Conservation (phyloP, 2,113 vertebrate genomes). For the Penelope pileata region DNA sequence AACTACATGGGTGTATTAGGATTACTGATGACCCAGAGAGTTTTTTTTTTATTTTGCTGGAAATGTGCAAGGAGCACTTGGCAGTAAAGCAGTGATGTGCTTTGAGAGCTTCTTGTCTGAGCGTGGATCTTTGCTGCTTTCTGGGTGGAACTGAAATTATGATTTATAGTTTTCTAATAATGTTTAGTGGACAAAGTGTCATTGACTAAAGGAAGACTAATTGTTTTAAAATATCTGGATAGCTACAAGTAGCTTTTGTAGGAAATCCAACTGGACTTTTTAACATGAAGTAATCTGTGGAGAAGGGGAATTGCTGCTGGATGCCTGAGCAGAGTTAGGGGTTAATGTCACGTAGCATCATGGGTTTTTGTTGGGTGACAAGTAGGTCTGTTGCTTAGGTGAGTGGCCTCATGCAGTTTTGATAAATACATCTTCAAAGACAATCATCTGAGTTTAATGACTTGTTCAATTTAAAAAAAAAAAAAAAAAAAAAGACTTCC, state of each 20-base stretch:
- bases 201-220: background rate
- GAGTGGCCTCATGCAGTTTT: background rate
- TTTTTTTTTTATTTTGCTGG: background rate
- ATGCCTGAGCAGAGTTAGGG: background rate
- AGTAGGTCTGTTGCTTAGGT: background rate
- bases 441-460: background rate
- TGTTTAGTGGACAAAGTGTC: background rate
- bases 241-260: background rate
- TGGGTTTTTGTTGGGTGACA: background rate
- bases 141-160: background rate
- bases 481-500: background rate
- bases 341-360: background rate
- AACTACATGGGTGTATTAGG: background rate
- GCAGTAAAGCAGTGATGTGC: background rate
- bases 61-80: accelerated
- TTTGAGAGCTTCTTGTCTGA: background rate
- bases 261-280: background rate
- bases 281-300: background rate
- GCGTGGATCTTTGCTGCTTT: background rate
- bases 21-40: background rate
- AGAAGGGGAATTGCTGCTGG: background rate
- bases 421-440: background rate
- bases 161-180: background rate
- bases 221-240: background rate
- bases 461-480: background rate